These are phyloP conservation scores for Dendropsophus ebraccatus DNA, from an alignment of 2,113 vertebrate genomes.

Conservation along the genomic window DNA sequence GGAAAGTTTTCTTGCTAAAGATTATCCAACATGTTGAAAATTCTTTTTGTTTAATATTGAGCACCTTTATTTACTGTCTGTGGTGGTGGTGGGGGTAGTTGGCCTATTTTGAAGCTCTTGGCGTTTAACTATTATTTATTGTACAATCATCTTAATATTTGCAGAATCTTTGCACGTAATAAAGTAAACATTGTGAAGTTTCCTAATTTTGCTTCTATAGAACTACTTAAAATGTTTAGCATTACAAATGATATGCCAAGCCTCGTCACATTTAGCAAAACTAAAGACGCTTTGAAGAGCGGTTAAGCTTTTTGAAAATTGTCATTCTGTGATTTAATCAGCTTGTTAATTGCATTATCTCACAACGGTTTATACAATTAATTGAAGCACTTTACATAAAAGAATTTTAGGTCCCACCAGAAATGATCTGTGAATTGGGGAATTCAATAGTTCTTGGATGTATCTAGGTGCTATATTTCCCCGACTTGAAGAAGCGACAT, in stretches of 20 bases:
- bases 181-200: not conserved
- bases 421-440: not conserved
- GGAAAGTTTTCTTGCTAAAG: not conserved
- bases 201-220: not conserved
- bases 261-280: not conserved
- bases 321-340: conserved; percentile 10
- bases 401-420: conserved; percentile 5
- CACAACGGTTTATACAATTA: conserved; percentile 22
- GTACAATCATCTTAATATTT: not conserved
- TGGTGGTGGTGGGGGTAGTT: not conserved
- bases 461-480: not conserved
- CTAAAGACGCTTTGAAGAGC: not conserved
- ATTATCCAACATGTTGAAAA: not conserved
- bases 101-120: too few species aligned
- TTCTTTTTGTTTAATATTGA: not conserved
- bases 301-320: not conserved
- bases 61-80: too few species aligned
- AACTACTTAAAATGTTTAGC: not conserved
- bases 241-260: not conserved
- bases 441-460: conserved; percentile 20
- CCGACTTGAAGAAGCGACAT: not conserved
- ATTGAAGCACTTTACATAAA: conserved; percentile 34
- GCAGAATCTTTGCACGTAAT: not conserved
- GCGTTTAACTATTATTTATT: too few species aligned
- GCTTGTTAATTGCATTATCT: conserved; percentile 35